phyloP scores from a whole-genome alignment of 2,888 invertebrate genomes.

The Pelosia muscerda region DNA sequence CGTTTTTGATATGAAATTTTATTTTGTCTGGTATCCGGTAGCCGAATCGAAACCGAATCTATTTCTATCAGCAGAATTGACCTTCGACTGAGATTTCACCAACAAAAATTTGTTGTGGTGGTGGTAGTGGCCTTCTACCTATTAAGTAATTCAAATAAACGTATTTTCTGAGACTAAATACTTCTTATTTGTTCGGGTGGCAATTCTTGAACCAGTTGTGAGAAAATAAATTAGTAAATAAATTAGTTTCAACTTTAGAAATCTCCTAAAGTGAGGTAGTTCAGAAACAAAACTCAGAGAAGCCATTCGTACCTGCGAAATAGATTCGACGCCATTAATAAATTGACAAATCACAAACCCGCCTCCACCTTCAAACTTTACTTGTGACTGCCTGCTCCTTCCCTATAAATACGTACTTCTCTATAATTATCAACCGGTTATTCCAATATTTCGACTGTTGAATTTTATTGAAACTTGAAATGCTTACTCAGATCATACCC shows the following conservation, averaged over 20 bases:
- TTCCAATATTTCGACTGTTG: background rate
- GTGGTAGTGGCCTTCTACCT: background rate
- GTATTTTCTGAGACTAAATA: background rate
- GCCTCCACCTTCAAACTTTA: background rate
- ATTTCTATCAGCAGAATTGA: too few species aligned
- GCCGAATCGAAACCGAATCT: too few species aligned
- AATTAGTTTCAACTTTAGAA: constrained; percentile 2
- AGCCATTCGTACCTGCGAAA: constrained; percentile 23
- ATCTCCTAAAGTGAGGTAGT: background rate
- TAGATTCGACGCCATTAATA: constrained; percentile 15
- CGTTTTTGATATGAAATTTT: too few species aligned
- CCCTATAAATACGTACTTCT: background rate
- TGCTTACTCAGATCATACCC: too few species aligned
- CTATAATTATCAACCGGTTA: background rate
- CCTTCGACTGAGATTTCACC: too few species aligned
- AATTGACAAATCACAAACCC: constrained; percentile 1
- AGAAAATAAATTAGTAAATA: background rate
- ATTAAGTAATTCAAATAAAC: background rate
- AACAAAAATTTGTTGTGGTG: background rate
- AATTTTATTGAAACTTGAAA: too few species aligned
- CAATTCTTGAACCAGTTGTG: background rate
- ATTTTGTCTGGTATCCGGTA: too few species aligned
- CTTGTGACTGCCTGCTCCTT: too few species aligned
- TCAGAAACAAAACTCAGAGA: background rate
- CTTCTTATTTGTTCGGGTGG: background rate